phyloP scores from a whole-genome alignment of 1,140 invertebrate species.

The Dreissena polymorpha region DNA sequence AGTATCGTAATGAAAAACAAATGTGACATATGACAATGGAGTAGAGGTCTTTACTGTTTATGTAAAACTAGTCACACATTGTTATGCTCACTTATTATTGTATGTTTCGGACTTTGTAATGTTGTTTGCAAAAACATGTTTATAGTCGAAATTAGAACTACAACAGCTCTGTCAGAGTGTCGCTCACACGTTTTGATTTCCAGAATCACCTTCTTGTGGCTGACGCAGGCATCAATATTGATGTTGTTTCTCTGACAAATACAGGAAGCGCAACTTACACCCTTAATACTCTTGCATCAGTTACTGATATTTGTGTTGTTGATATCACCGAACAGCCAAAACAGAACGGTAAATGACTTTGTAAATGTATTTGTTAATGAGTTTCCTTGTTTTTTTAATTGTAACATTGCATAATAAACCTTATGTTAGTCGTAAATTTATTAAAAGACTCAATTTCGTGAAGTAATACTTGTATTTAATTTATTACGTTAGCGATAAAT shows the following conservation, averaged over 20 bases:
- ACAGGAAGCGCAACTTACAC: not conserved
- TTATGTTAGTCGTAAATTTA: not conserved
- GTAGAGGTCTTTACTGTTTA: not conserved
- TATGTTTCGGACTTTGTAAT: too few relatives aligned
- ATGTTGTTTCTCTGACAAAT: not conserved
- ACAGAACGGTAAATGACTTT: not conserved
- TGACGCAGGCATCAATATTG: not conserved
- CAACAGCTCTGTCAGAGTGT: too few relatives aligned
- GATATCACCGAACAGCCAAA: constrained; percentile 14
- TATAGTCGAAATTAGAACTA: not conserved
- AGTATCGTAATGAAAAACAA: not conserved
- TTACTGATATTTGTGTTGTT: constrained; percentile 1
- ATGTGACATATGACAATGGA: not conserved
- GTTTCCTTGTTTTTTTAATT: not conserved
- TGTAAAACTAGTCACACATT: not conserved
- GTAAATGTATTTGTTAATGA: too few relatives aligned
- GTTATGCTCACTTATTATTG: not conserved
- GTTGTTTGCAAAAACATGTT: not conserved
- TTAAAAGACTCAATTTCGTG: not conserved
- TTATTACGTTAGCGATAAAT: not conserved
- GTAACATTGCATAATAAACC: not conserved
- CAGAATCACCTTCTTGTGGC: constrained; percentile 15
- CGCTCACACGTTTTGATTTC: not conserved
- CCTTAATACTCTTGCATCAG: not conserved
- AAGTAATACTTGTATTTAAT: not conserved